phyloP scores from a whole-genome alignment of 1,140 invertebrate species.

The Chrysoperla carnea region DNA sequence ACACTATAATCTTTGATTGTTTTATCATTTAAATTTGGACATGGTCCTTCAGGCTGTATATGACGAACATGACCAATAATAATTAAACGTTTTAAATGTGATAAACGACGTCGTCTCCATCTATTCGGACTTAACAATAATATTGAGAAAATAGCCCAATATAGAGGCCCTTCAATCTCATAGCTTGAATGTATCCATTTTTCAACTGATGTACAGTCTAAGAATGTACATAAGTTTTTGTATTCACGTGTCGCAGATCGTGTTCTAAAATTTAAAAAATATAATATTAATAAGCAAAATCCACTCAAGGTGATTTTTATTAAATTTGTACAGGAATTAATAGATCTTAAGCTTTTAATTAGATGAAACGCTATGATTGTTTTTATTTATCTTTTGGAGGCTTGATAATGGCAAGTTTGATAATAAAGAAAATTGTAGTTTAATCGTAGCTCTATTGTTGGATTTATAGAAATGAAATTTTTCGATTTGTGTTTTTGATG shows the following conservation, averaged over 20 bases:
- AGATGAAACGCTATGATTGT: too few species aligned
- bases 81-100: constrained; percentile 61
- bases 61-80: constrained; percentile 62
- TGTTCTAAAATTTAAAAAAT: constrained; percentile 35
- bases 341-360: too few species aligned
- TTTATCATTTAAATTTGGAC: constrained; percentile 31
- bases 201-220: constrained; percentile 36
- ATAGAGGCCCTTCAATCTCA: constrained; percentile 79
- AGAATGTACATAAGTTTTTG: constrained; percentile 45
- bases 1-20: constrained; percentile 53
- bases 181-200: constrained; percentile 64
- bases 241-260: constrained; percentile 56
- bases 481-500: too few species aligned
- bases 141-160: constrained; percentile 64
- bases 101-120: constrained; percentile 47
- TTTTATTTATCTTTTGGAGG: too few species aligned
- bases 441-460: too few species aligned
- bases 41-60: constrained; percentile 29
- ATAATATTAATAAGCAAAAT: too few species aligned
- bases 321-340: too few species aligned
- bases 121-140: constrained; percentile 52
- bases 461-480: too few species aligned
- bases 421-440: too few species aligned
- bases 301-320: too few species aligned
- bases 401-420: too few species aligned